Evolutionary conservation across 2,113 vertebrate genomes (phyloP).

Genomic region (Rhinopomastus cyanomelas): DNA sequence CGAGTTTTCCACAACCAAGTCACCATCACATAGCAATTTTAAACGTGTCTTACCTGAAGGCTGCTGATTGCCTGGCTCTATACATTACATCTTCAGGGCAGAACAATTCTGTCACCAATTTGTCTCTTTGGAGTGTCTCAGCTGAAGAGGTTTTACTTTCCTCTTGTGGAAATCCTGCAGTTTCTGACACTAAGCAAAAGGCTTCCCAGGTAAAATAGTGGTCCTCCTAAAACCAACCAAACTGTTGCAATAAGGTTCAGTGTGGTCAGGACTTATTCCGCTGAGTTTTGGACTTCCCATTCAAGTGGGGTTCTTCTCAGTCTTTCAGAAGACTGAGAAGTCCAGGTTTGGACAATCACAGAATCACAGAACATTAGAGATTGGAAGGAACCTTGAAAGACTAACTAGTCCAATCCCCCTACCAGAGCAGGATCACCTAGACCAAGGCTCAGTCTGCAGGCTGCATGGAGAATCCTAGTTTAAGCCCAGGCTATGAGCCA

Average conservation of each 20-base stretch:
- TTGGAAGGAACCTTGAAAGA: no score
- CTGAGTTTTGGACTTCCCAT: not conserved
- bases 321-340: not conserved
- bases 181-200: not conserved
- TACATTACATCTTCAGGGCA: fast-evolving
- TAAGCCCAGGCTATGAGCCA: not conserved
- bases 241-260: fast-evolving
- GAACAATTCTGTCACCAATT: not conserved
- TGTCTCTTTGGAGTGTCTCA: not conserved
- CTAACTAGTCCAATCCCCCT: no score
- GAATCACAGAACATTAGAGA: no score
- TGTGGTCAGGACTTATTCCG: not conserved
- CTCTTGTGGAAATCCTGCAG: not conserved
- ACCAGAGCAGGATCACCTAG: no score
- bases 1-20: not conserved
- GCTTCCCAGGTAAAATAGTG: not conserved
- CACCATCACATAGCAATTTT: not conserved
- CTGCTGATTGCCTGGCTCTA: not conserved
- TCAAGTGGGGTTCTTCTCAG: fast-evolving
- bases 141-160: not conserved
- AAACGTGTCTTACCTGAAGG: not conserved
- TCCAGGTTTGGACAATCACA: no score
- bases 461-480: not conserved
- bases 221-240: not conserved
- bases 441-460: no score